Conservation (phyloP, 2,888 invertebrate genomes). For the Melanchra persicariae region DNA sequence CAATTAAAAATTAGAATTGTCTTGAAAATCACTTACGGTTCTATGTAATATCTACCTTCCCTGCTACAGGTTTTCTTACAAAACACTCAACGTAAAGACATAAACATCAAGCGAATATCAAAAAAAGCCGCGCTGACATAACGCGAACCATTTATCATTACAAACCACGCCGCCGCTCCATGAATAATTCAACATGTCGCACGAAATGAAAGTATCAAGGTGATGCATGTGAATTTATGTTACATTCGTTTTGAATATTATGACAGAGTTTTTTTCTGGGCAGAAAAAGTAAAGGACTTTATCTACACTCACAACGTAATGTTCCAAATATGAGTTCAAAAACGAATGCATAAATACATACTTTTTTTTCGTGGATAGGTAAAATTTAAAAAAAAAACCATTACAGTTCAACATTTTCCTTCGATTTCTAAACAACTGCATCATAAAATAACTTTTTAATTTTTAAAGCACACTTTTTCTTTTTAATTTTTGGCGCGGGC, state of each 20-base stretch:
- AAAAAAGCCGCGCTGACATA: slow-evolving; percentile 10
- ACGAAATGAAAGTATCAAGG: slow-evolving; percentile 39
- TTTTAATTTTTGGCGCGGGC: too few species aligned
- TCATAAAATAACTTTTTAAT: too few species aligned
- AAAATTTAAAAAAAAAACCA: too few species aligned
- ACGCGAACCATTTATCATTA: slow-evolving; percentile 31
- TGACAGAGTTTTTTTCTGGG: not conserved
- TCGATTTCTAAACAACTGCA: too few species aligned
- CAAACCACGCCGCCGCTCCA: slow-evolving; percentile 15
- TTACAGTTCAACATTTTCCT: too few species aligned
- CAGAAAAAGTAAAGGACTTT: not conserved
- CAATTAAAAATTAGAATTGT: too few species aligned
- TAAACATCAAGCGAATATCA: slow-evolving; percentile 8
- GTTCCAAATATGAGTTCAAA: too few species aligned
- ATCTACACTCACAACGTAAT: too few species aligned
- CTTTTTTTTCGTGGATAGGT: too few species aligned
- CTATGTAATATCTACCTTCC: not conserved
- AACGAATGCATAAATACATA: too few species aligned
- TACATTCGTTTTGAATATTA: slow-evolving; percentile 24
- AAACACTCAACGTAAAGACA: slow-evolving; percentile 24
- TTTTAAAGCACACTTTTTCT: too few species aligned
- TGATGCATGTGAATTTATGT: slow-evolving; percentile 32
- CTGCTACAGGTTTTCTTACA: not conserved
- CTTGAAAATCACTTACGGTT: too few species aligned
- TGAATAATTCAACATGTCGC: slow-evolving; percentile 42